Evolutionary conservation across 2,113 vertebrate species (phyloP).

Genomic region (Australoheros scitulus): DNA sequence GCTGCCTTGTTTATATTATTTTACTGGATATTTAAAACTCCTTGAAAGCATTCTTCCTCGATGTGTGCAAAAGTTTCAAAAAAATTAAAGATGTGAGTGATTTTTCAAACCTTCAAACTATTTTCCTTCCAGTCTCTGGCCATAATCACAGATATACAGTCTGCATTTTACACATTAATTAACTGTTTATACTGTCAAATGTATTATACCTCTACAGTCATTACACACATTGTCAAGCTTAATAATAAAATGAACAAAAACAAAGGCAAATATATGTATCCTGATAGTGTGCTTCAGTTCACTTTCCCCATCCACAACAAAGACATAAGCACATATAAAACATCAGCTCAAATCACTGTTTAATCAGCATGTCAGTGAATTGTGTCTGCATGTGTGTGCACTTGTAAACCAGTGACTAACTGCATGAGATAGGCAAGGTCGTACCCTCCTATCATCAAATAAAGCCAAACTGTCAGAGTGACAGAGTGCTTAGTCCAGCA

Average conservation of each 20-base stretch:
- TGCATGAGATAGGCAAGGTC: conserved; percentile 65
- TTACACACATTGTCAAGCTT: neutral
- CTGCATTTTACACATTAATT: neutral
- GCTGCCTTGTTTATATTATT: conserved; percentile 1
- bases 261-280: neutral
- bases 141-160: neutral
- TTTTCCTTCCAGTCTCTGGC: neutral
- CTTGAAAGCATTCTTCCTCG: neutral
- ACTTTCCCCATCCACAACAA: neutral
- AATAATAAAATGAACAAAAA: neutral
- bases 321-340: conserved; percentile 12
- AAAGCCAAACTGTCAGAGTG: conserved; percentile 60
- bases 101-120: neutral
- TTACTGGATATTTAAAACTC: conserved; percentile 12
- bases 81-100: conserved; percentile 8
- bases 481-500: conserved; percentile 64
- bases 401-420: conserved; percentile 54
- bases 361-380: conserved; percentile 10
- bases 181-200: neutral
- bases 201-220: neutral
- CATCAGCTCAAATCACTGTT: conserved; percentile 3
- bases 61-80: conserved; percentile 1
- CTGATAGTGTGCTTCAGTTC: neutral
- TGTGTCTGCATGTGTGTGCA: conserved; percentile 4
- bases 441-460: conserved; percentile 64